Base-by-base conservation (phyloP, 2,888 invertebrate genomes). In the Napeogenes inachia region DNA sequence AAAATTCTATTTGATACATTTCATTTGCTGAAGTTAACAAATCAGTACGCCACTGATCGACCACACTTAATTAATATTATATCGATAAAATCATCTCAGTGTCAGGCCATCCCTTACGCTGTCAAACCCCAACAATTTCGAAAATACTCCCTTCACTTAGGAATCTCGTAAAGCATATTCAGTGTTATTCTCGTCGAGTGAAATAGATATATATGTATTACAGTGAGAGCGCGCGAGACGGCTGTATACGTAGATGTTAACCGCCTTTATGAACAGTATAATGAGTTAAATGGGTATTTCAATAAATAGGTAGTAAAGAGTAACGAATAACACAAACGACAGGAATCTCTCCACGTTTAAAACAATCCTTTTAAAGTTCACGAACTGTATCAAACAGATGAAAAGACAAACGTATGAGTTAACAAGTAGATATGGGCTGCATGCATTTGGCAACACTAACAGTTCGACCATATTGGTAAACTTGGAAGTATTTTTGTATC, bases 241-340 rank as follows among this genome's bases (percentile, higher is more conserved):
- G 50, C 21, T 21, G 6, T 21, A 30, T 30, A n/a, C n/a, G n/a
- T n/a, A 30, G 85, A 87, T 88, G 88, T 88, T 84, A 85, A 82
- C 85, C 84, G 82, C 82, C 85, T 85, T 87, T 87, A 86, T 85
- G 84, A 85, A 82, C 83, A 81, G 81, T 81, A 82, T 88, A 89
- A 88, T 89, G 87, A 87, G 85, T 89, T 87, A 85, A 89, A 89
- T 88, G 87, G 88, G 88, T 87, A 80, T 81, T 84, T 84, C 84
- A 86, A 84, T 85, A 85, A 85, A 83, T 42, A n/a, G n/a, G n/a
- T n/a, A 42, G 8, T 42, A 42, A 42, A 79, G 79, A 71, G 77
- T 77, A 42, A 42, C 42, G 42, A 42, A 42, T 10, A 42, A 42
- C 42, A 42, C 42, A 42, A 10, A 6, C 42, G 42, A 8, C 21